Conservation (phyloP, 1,140 invertebrate genomes). For the Drosophila oshimai region DNA sequence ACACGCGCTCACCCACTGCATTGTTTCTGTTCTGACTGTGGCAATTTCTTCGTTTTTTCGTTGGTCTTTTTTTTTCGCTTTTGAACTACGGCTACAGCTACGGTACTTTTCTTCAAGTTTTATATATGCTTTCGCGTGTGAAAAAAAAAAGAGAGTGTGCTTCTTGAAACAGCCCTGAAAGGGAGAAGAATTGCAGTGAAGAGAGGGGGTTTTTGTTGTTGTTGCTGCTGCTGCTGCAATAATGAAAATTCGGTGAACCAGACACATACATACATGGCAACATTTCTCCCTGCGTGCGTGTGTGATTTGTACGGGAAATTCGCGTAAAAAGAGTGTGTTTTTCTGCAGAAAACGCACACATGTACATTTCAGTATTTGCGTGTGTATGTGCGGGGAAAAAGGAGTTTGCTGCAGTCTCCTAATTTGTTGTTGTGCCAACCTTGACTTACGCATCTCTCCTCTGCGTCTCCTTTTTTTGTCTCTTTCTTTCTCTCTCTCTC, state of each 20-base stretch:
- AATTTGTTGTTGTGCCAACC: constrained; percentile 32
- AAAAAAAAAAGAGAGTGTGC: neutral
- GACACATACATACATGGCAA: neutral
- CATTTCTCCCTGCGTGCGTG: neutral
- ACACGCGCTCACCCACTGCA: constrained; percentile 13
- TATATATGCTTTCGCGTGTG: constrained; percentile 4
- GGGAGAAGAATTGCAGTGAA: constrained; percentile 14
- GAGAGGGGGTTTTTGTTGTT: constrained; percentile 30
- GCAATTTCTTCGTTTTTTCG: constrained; percentile 34
- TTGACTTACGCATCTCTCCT: constrained; percentile 34
- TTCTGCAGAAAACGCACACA: neutral
- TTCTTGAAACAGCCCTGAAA: neutral
- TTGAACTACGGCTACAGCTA: constrained; percentile 22
- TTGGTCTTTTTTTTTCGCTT: constrained; percentile 17
- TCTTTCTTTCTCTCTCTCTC: neutral
- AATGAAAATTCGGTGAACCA: constrained; percentile 52
- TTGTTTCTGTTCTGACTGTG: constrained; percentile 37
- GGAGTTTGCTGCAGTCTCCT: constrained; percentile 24
- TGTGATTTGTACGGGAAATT: neutral
- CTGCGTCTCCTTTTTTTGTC: neutral
- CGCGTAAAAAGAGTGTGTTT: neutral
- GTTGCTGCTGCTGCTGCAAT: constrained; percentile 33
- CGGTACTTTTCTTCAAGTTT: neutral
- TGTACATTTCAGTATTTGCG: neutral
- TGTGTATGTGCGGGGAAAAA: constrained; percentile 4